These are phyloP conservation scores for Dasypogon diadema DNA, from an alignment of 2,888 invertebrate genomes.

Conservation along the genomic window DNA sequence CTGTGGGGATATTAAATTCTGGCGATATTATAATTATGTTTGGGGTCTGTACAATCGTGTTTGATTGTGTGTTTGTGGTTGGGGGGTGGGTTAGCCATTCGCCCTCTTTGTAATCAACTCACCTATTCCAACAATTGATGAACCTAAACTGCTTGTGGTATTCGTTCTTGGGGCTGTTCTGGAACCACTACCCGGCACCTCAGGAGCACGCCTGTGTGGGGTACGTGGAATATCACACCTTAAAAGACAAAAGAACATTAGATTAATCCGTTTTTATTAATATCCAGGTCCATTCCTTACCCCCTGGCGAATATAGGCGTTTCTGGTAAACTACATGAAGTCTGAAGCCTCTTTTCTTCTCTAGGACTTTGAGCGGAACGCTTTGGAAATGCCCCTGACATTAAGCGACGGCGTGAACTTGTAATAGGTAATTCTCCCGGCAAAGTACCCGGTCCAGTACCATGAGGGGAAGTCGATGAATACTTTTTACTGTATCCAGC, in stretches of 20 bases:
- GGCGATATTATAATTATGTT: conserved; percentile 26
- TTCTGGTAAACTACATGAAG: conserved; percentile 89
- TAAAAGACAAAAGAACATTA: conserved; percentile 28
- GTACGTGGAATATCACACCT: conserved; percentile 85
- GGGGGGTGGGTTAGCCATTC: not conserved
- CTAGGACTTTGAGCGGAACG: conserved; percentile 71
- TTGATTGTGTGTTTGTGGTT: too few relatives aligned
- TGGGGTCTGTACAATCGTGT: not conserved
- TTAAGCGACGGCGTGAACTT: conserved; percentile 67
- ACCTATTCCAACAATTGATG: conserved; percentile 67
- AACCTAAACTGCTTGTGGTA: conserved; percentile 67
- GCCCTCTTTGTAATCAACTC: conserved; percentile 52
- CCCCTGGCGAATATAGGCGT: conserved; percentile 89
- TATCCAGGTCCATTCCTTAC: conserved; percentile 60
- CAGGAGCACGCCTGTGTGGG: conserved; percentile 75
- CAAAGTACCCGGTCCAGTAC: conserved; percentile 76
- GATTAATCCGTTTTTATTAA: not conserved
- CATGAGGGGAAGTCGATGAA: conserved; percentile 71
- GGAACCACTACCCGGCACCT: conserved; percentile 69
- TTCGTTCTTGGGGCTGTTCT: conserved; percentile 74
- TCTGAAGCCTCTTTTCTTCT: conserved; percentile 78
- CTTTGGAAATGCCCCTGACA: conserved; percentile 68
- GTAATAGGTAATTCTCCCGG: conserved; percentile 77
- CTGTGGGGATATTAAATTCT: conserved; percentile 62
- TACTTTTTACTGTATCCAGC: conserved; percentile 78